Percentiles rank a stretch among this genome's conserved stretches.
phyloP scores from a whole-genome alignment of 2,797 vertebrate species.

The Pantherophis alleghaniensis region DNA sequence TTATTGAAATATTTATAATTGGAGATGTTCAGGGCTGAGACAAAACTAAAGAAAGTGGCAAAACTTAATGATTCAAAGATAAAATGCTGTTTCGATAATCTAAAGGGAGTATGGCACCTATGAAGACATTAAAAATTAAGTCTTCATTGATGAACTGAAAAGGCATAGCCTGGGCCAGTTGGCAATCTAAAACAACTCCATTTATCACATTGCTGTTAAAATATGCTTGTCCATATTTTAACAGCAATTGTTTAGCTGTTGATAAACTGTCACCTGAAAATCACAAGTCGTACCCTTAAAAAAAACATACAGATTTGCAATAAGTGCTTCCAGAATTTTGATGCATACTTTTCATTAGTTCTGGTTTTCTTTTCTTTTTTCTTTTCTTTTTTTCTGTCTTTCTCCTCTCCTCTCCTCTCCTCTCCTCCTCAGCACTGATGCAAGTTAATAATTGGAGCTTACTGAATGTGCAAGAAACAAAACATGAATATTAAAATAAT shows the following conservation, averaged over 20 bases:
- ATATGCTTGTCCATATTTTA: not conserved
- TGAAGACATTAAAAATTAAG: conserved; percentile 50
- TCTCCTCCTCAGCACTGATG: not conserved
- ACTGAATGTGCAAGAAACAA: not conserved
- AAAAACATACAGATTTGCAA: not conserved
- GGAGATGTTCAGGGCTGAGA: conserved; percentile 61
- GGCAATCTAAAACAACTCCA: conserved; percentile 16
- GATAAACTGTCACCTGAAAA: conserved; percentile 18
- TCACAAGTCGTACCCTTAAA: not conserved
- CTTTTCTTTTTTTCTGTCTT: not conserved
- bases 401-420: not conserved
- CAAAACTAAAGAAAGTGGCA: conserved; percentile 61
- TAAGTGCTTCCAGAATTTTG: not conserved
- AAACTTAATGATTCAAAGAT: conserved; percentile 68
- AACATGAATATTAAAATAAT: not conserved
- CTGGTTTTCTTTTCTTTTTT: not conserved
- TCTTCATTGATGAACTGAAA: conserved; percentile 29
- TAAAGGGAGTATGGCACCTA: conserved; percentile 49
- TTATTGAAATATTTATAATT: conserved; percentile 75
- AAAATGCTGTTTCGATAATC: conserved; percentile 63
- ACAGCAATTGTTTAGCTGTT: not conserved
- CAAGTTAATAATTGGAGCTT: not conserved
- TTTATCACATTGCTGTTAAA: not conserved
- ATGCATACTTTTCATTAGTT: not conserved
- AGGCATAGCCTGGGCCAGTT: not conserved